phyloP scores from a whole-genome alignment of 1,140 invertebrate species.

The Chlorops oryzae region DNA sequence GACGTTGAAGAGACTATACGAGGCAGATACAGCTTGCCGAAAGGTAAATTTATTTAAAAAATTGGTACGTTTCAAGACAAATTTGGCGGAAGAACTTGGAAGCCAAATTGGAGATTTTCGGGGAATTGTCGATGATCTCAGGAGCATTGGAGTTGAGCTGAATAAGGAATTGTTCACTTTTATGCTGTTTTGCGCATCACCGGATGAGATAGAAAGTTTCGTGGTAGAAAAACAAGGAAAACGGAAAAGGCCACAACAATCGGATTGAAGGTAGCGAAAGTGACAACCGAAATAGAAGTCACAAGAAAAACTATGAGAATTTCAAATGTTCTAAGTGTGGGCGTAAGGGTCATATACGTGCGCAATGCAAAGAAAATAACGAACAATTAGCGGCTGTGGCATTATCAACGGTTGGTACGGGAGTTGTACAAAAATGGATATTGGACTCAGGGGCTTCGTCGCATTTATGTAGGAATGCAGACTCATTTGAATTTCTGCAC shows the following conservation, averaged over 20 bases:
- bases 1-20: not conserved
- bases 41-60: constrained; percentile 14
- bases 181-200: constrained; percentile 7
- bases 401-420: not conserved
- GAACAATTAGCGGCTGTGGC: constrained; percentile 4
- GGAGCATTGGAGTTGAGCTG: constrained; percentile 5
- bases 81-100: not conserved
- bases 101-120: constrained; percentile 13
- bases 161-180: constrained; percentile 6
- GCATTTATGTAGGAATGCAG: constrained; percentile 3
- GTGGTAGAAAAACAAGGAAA: constrained; percentile 7
- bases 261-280: not conserved
- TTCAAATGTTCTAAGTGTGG: constrained; percentile 12
- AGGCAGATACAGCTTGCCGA: constrained; percentile 6
- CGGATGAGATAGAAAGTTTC: constrained; percentile 14
- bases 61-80: constrained; percentile 10
- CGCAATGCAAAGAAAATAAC: constrained; percentile 4
- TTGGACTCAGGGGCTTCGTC: constrained; percentile 9
- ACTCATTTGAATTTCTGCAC: not conserved
- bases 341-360: constrained; percentile 7
- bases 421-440: constrained; percentile 5
- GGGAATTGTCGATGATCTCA: constrained; percentile 2
- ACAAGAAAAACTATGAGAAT: constrained; percentile 1
- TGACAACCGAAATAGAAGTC: not conserved
- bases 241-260: not conserved